Conservation (phyloP, 2,113 vertebrate species). For the Lepisosteus oculatus region DNA sequence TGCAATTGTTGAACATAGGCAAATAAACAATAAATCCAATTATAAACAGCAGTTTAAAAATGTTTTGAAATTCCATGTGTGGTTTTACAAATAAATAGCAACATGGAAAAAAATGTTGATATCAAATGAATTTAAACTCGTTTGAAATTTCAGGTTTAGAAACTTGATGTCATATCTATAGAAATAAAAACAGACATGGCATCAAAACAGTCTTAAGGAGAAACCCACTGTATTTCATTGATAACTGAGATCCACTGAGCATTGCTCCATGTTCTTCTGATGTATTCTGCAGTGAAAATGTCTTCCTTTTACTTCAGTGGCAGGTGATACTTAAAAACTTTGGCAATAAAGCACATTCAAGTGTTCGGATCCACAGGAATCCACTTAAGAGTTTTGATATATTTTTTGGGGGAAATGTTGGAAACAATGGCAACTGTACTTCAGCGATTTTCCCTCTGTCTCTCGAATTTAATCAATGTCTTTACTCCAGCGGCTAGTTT, state of each 20-base stretch:
- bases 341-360: conserved; percentile 49
- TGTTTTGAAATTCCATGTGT: conserved; percentile 3
- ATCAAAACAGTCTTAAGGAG: conserved; percentile 33
- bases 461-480: not conserved
- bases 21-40: conserved; percentile 20
- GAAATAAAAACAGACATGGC: conserved; percentile 49
- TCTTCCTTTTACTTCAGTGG: conserved; percentile 37
- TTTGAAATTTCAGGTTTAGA: conserved; percentile 8
- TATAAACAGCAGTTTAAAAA: conserved; percentile 32
- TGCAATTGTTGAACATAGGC: conserved; percentile 12
- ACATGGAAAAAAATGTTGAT: not conserved
- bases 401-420: conserved; percentile 6
- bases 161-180: conserved; percentile 37
- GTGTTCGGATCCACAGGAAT: conserved; percentile 12
- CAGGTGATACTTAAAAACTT: conserved; percentile 44
- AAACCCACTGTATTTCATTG: conserved; percentile 25
- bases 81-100: not conserved
- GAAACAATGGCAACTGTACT: not conserved
- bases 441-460: not conserved
- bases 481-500: not conserved
- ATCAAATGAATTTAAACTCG: conserved; percentile 5
- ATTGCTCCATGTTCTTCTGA: conserved; percentile 28
- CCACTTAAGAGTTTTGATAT: conserved; percentile 13
- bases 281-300: conserved; percentile 47
- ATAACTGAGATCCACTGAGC: conserved; percentile 42